Conservation (phyloP, 2,888 invertebrate species). For the Autographa gamma region DNA sequence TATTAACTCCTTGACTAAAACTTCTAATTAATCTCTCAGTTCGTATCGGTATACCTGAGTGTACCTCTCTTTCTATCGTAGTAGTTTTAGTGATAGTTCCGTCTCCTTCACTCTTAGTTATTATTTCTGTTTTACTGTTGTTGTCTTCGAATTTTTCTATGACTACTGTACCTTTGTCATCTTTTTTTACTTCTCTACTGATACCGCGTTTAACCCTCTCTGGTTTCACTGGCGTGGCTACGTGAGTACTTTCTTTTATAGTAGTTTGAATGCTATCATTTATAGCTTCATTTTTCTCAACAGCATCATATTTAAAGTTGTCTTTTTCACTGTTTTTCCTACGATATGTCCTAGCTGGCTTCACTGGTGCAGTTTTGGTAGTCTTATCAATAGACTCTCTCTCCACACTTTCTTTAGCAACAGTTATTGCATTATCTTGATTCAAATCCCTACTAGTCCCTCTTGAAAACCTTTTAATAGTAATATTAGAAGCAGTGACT, state of each 20-base stretch:
- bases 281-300: constrained; percentile 13
- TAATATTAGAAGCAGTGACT: constrained; percentile 47
- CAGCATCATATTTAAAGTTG: constrained; percentile 15
- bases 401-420: constrained; percentile 5
- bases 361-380: constrained; percentile 6
- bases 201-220: constrained; percentile 8
- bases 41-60: not conserved
- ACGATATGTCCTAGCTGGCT: constrained; percentile 11
- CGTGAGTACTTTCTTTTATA: constrained; percentile 13
- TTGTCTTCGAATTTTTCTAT: not conserved
- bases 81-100: not conserved
- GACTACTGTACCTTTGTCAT: not conserved
- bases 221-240: constrained; percentile 20
- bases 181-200: constrained; percentile 29
- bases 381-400: constrained; percentile 34
- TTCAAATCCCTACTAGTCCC: constrained; percentile 37
- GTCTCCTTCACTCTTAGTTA: not conserved
- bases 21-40: not conserved
- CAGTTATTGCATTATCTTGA: constrained; percentile 31
- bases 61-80: not conserved
- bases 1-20: not conserved
- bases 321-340: constrained; percentile 24
- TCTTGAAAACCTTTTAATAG: constrained; percentile 43
- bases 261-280: not conserved
- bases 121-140: not conserved